Base-by-base conservation (phyloP, 1,140 invertebrate species). In the Brachionus manjavacas region DNA sequence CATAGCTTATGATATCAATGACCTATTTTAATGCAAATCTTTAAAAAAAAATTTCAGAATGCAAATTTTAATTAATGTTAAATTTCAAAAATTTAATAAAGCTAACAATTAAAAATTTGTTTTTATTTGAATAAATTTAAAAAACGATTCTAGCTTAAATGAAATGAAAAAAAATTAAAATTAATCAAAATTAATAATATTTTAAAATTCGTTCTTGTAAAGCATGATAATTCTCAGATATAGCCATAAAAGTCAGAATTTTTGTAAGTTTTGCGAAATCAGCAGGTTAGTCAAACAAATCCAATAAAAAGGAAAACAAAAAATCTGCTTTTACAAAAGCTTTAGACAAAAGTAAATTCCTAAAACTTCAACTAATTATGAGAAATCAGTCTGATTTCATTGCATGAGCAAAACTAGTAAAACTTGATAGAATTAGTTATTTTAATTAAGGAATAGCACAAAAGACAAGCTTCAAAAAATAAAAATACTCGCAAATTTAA, bases 281-380 rank as follows among this genome's bases (percentile, higher is more conserved):
- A 72, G 41, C 68, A 72, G 68, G 68, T 72, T 72, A 72, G 68
- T 72, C 68, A 72, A 72, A 72, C n/a, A 72, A 72, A 20, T 72
- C 14, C 8, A 39, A 20, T 20, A 25, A 68, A 35, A 31, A 4
- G 25, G 66, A 68, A 68, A 39, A 68, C 25, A 68, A 68, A 60
- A 60, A 60, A 3, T 60, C 52, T 60, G 52, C 4, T 60, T 60
- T 60, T n/a, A 60, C 52, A 60, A 60, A 60, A 60, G 52, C 52
- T 60, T 60, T 60, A 60, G 20, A 60, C 20, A 60, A 60, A 60
- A 60, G 52, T 60, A 25, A 60, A 60, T 20, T 60, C 52, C 52
- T 60, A 60, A 23, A 60, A 60, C 4, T 60, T 60, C 52, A 20
- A 60, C 52, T 60, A 60, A 60, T 60, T 23, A 60, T 60, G 52